These are phyloP conservation scores for Allolobophora icterica DNA, from an alignment of 2,888 invertebrate species.

Conservation along the genomic window DNA sequence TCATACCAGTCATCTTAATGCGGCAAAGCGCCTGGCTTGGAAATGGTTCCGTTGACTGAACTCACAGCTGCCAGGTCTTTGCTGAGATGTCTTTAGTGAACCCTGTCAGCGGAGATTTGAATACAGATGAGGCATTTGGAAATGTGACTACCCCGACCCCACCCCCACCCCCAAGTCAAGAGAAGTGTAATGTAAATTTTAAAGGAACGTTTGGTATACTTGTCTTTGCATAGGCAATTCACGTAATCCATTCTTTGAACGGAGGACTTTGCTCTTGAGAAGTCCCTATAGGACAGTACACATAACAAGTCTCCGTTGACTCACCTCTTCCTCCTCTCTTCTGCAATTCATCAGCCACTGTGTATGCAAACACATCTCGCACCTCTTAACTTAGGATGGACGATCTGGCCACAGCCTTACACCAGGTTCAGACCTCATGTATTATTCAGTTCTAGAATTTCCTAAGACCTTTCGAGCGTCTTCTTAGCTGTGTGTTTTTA, in stretches of 20 bases:
- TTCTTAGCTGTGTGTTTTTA: background rate
- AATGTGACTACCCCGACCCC: too few species aligned
- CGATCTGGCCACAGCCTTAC: background rate
- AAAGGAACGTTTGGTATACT: background rate
- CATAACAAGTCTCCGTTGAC: too few species aligned
- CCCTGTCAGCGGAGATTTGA: background rate
- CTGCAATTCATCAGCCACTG: background rate
- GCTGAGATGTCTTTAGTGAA: background rate
- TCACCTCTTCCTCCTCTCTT: background rate
- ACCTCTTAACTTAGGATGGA: background rate
- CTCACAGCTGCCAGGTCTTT: background rate
- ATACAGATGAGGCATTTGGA: background rate
- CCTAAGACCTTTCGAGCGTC: background rate
- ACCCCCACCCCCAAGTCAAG: too few species aligned
- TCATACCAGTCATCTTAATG: background rate
- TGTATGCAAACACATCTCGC: background rate
- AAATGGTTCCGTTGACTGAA: background rate
- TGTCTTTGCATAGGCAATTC: too few species aligned
- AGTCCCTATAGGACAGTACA: background rate
- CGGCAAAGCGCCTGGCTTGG: background rate
- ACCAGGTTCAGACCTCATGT: background rate
- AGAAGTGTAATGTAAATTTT: background rate
- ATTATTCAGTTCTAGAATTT: background rate
- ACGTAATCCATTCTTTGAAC: too few species aligned
- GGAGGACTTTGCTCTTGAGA: background rate